These are phyloP conservation scores for Cydia pomonella DNA, from an alignment of 1,140 invertebrate genomes.

Conservation along the genomic window DNA sequence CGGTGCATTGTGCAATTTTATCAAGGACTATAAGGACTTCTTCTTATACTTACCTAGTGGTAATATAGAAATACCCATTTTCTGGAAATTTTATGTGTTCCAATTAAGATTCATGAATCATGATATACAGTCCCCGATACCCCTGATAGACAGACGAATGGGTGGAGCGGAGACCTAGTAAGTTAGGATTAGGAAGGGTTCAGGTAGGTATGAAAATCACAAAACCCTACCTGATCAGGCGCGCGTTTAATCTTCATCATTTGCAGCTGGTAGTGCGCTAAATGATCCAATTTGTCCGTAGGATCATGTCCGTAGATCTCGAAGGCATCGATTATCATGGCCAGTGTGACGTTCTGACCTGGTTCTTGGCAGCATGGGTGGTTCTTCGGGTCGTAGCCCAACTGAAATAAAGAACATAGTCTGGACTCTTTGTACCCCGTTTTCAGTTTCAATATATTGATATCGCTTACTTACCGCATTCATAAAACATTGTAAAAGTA, in stretches of 20 bases:
- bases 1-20: too few species aligned
- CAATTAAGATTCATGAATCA: too few species aligned
- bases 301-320: slow-evolving; percentile 76
- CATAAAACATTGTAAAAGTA: slow-evolving; percentile 41
- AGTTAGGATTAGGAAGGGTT: too few species aligned
- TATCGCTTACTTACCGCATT: slow-evolving; percentile 40
- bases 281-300: slow-evolving; percentile 69
- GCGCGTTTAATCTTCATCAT: slow-evolving; percentile 74
- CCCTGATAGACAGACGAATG: too few species aligned
- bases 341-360: slow-evolving; percentile 61
- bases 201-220: neutral
- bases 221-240: slow-evolving; percentile 58
- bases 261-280: slow-evolving; percentile 69
- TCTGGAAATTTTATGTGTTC: too few species aligned
- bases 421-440: too few species aligned
- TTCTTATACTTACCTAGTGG: too few species aligned
- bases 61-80: too few species aligned
- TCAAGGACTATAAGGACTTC: too few species aligned
- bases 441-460: neutral
- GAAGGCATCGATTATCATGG: slow-evolving; percentile 73
- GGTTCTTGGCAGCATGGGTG: slow-evolving; percentile 71
- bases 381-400: slow-evolving; percentile 55
- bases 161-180: too few species aligned
- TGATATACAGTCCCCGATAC: too few species aligned
- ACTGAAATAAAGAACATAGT: slow-evolving; percentile 36